Percentiles rank a stretch among this genome's conserved stretches.
Evolutionary conservation across 2,888 invertebrate genomes (phyloP).

Genomic region (Acleris laterana): DNA sequence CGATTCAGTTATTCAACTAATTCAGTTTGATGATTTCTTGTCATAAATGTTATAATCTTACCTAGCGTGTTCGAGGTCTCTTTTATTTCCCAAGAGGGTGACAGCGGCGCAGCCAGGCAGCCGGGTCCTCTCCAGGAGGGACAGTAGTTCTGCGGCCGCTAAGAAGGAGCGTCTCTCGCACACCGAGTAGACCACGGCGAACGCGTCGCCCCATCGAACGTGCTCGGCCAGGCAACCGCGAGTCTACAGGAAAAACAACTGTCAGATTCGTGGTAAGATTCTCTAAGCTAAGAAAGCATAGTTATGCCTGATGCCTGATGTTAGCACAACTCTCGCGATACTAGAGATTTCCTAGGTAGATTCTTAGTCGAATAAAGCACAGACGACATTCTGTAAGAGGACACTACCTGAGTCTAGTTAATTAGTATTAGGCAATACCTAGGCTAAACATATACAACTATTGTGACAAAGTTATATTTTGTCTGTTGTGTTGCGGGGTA

Average conservation of each 20-base stretch:
- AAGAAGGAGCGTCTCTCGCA: constrained; percentile 79
- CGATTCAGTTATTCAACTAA: neutral
- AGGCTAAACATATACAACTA: too few relatives aligned
- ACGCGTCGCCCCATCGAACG: constrained; percentile 92
- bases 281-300: neutral
- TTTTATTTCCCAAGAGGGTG: constrained; percentile 90
- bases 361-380: too few relatives aligned
- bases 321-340: too few relatives aligned
- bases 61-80: constrained; percentile 92
- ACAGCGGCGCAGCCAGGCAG: constrained; percentile 90
- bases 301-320: too few relatives aligned
- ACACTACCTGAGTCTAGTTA: too few relatives aligned
- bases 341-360: too few relatives aligned
- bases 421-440: too few relatives aligned
- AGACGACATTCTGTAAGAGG: too few relatives aligned
- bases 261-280: neutral
- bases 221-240: constrained; percentile 90
- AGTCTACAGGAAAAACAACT: constrained; percentile 77
- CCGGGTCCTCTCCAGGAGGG: constrained; percentile 88
- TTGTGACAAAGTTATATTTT: too few relatives aligned
- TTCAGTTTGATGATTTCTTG: neutral
- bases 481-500: too few relatives aligned
- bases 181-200: constrained; percentile 92
- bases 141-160: constrained; percentile 89
- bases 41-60: constrained; percentile 52